These are phyloP conservation scores for Drosophila orena DNA, from an alignment of 1,140 invertebrate genomes.

Conservation along the genomic window DNA sequence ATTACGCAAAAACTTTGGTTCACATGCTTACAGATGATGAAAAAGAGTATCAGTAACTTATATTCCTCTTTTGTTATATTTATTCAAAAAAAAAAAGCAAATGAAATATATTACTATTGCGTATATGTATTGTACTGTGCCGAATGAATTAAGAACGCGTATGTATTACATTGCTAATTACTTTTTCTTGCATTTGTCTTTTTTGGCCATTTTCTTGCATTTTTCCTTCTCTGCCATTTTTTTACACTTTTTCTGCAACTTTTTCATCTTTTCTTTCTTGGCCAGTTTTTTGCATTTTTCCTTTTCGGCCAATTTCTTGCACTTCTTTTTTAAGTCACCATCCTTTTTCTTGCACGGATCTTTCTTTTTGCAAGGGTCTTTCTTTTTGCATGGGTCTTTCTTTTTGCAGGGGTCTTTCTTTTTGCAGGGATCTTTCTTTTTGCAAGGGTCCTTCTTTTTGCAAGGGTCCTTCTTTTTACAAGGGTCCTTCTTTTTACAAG, in stretches of 20 bases:
- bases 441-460: background rate
- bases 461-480: slow-evolving; percentile 10
- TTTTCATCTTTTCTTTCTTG: slow-evolving; percentile 4
- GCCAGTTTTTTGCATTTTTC: slow-evolving; percentile 15
- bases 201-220: slow-evolving; percentile 3
- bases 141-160: background rate
- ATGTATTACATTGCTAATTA: background rate
- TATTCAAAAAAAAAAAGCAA: no score
- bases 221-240: background rate
- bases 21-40: no score
- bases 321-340: slow-evolving; percentile 5
- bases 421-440: background rate
- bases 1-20: no score
- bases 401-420: background rate
- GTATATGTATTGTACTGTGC: background rate
- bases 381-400: background rate
- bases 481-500: background rate
- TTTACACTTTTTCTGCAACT: slow-evolving; percentile 7
- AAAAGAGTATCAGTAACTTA: no score
- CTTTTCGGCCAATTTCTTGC: slow-evolving; percentile 15
- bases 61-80: no score
- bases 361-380: background rate
- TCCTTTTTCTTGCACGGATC: background rate
- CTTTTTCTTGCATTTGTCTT: slow-evolving; percentile 4
- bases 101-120: background rate